Evolutionary conservation across 1,140 invertebrate species (phyloP).

Genomic region (Apolygus lucorum): DNA sequence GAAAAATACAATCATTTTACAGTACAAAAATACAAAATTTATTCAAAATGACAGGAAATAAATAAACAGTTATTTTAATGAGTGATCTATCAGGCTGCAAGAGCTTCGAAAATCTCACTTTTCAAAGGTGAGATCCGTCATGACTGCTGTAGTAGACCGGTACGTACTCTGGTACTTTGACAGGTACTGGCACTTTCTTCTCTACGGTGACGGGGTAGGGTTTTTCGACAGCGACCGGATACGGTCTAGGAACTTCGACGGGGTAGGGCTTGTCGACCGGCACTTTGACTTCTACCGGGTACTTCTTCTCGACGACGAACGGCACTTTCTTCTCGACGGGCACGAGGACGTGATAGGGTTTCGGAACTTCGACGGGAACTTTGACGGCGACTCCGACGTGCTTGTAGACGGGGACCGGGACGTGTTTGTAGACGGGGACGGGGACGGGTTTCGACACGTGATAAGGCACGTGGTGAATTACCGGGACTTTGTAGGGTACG

Average conservation of each 20-base stretch:
- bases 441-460: constrained; percentile 20
- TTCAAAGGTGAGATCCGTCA: neutral
- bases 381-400: constrained; percentile 18
- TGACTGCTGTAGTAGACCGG: constrained; percentile 16
- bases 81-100: too few species aligned
- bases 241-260: constrained; percentile 21
- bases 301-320: constrained; percentile 16
- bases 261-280: constrained; percentile 21
- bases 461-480: constrained; percentile 15
- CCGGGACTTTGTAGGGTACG: constrained; percentile 37
- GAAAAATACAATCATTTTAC: too few species aligned
- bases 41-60: too few species aligned
- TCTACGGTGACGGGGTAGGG: constrained; percentile 23
- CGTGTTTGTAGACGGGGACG: constrained; percentile 17
- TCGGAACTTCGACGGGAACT: constrained; percentile 24
- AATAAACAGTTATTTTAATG: too few species aligned
- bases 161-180: constrained; percentile 28
- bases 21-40: too few species aligned
- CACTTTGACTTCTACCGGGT: constrained; percentile 20
- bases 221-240: constrained; percentile 20
- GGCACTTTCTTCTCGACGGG: constrained; percentile 19
- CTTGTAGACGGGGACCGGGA: constrained; percentile 20
- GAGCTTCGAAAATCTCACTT: neutral
- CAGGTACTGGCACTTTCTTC: constrained; percentile 6
- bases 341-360: constrained; percentile 19